These are phyloP conservation scores for Andrena camellia DNA, from an alignment of 2,888 invertebrate species.

Conservation along the genomic window DNA sequence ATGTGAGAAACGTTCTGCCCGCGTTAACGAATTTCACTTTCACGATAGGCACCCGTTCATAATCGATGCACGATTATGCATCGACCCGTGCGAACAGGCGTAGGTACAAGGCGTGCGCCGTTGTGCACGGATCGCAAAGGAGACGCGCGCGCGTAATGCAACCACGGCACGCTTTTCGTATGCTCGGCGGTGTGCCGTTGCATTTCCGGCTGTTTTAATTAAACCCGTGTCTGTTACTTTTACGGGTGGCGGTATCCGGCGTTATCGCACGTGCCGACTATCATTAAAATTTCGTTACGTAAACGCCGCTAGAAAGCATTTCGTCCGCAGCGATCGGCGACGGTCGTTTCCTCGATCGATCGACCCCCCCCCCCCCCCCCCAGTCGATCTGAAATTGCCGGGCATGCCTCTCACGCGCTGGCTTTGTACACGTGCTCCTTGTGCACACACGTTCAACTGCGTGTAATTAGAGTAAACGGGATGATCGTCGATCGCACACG, in stretches of 20 bases:
- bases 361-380: not conserved
- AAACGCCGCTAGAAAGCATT: conserved; percentile 58
- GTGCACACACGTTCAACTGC: not conserved
- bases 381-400: not conserved
- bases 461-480: not conserved
- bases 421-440: not conserved
- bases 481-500: not conserved
- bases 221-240: conserved; percentile 21
- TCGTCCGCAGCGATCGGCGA: conserved; percentile 12
- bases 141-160: conserved; percentile 11
- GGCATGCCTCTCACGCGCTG: not conserved
- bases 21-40: conserved; percentile 37
- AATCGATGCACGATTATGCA: conserved; percentile 25
- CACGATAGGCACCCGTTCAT: conserved; percentile 17
- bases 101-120: conserved; percentile 19
- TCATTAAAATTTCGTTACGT: conserved; percentile 55
- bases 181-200: conserved; percentile 11
- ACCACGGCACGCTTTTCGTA: not conserved
- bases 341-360: conserved; percentile 35
- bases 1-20: conserved; percentile 11
- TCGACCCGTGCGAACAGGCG: conserved; percentile 1
- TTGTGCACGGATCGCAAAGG: conserved; percentile 25
- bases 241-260: conserved; percentile 33
- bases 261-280: conserved; percentile 49
- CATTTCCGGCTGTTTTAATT: conserved; percentile 68